These are phyloP conservation scores for Polypedilum pembai DNA, from an alignment of 1,140 invertebrate genomes.

Conservation along the genomic window DNA sequence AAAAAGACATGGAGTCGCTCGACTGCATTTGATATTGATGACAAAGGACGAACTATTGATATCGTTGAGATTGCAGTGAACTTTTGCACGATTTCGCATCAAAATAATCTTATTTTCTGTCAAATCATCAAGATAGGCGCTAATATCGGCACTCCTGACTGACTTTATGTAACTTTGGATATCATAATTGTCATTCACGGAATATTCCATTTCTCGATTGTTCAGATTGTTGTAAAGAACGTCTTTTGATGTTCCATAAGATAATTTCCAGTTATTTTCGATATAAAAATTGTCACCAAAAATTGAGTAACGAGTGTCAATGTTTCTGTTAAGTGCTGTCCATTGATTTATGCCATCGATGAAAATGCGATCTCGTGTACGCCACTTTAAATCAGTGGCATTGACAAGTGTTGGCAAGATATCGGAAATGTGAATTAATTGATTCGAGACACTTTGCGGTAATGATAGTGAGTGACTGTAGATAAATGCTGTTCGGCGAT, in stretches of 20 bases:
- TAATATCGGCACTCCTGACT: not conserved
- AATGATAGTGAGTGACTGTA: not conserved
- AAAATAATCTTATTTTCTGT: not conserved
- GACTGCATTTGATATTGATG: conserved; percentile 7
- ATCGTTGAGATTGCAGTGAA: not conserved
- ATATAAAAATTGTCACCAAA: conserved; percentile 18
- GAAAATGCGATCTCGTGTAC: conserved; percentile 3
- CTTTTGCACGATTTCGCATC: not conserved
- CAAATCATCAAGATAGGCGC: not conserved
- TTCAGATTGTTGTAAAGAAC: not conserved
- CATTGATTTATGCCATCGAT: conserved; percentile 16
- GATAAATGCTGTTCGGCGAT: not conserved
- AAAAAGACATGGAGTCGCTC: not conserved
- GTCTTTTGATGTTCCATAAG: not conserved
- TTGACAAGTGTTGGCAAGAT: not conserved
- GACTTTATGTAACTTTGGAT: not conserved
- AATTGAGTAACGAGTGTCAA: not conserved
- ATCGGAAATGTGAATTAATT: conserved; percentile 4
- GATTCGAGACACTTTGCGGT: not conserved
- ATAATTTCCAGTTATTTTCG: not conserved
- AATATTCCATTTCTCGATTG: not conserved
- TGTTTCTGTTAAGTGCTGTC: not conserved
- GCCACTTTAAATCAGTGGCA: not conserved
- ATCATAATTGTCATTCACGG: not conserved
- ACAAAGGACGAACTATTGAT: not conserved